Evolutionary conservation across 2,797 vertebrate genomes (phyloP).

Genomic region (Hyperoplus lanceolatus): DNA sequence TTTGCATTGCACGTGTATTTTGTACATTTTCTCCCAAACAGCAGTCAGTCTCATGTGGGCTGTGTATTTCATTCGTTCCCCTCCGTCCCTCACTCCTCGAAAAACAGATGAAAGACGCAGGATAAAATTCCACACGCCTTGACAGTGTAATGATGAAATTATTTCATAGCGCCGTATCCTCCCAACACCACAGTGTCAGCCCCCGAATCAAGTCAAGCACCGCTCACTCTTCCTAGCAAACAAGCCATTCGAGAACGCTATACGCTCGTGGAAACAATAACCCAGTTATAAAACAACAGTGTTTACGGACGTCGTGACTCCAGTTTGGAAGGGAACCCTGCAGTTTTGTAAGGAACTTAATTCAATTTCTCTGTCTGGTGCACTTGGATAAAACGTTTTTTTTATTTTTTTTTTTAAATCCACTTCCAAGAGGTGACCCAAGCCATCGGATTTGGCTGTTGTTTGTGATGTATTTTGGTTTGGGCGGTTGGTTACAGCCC

Average conservation of each 20-base stretch:
- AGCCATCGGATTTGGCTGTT: conserved; percentile 44
- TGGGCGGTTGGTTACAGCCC: conserved; percentile 42
- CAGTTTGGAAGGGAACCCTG: conserved; percentile 43
- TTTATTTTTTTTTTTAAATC: background rate
- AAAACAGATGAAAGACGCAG: conserved; percentile 33
- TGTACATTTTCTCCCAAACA: conserved; percentile 18
- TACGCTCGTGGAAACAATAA: conserved; percentile 38
- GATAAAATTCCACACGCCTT: conserved; percentile 48
- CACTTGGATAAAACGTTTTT: conserved; percentile 25
- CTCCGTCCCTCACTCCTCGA: conserved; percentile 7
- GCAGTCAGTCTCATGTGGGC: conserved; percentile 20
- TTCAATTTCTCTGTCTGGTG: conserved; percentile 67
- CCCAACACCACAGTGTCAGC: conserved; percentile 39
- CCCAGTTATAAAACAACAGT: conserved; percentile 47
- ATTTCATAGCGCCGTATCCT: conserved; percentile 55
- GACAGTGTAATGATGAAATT: conserved; percentile 60
- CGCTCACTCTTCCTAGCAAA: conserved; percentile 29
- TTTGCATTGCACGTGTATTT: conserved; percentile 35
- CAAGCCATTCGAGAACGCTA: background rate
- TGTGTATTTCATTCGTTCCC: conserved; percentile 21
- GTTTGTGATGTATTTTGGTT: conserved; percentile 55
- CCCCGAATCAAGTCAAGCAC: conserved; percentile 26
- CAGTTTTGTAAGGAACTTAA: conserved; percentile 47
- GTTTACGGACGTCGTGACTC: conserved; percentile 53
- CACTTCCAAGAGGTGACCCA: conserved; percentile 51